Evolutionary conservation across 92 coral and sea anemone genomes (phyloP).

Genomic region (Umimayanthus kanabou): DNA sequence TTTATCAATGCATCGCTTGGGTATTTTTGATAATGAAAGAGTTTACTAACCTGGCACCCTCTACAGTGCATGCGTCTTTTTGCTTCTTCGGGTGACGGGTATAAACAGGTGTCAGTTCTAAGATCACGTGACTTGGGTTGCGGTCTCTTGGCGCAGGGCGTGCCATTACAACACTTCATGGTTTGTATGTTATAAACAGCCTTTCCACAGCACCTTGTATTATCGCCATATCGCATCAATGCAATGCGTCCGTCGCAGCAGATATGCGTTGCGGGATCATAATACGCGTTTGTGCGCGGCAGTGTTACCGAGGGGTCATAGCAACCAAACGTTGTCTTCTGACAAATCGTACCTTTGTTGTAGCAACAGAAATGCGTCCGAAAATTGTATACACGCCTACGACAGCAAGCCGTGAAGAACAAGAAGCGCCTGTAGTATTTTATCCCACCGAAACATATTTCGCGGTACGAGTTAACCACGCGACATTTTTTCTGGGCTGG

Average conservation of each 20-base stretch:
- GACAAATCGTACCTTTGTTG: neutral
- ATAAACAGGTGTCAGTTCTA: slow-evolving; percentile 21
- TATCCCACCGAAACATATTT: neutral
- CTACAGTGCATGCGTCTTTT: slow-evolving; percentile 23
- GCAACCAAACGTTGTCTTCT: neutral
- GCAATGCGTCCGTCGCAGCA: slow-evolving; percentile 22
- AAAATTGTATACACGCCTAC: neutral
- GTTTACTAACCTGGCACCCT: slow-evolving; percentile 18
- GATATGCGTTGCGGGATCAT: slow-evolving; percentile 36
- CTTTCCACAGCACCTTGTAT: slow-evolving; percentile 26
- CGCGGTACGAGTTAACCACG: neutral
- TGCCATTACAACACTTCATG: slow-evolving; percentile 21
- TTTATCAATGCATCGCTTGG: neutral
- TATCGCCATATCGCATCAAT: slow-evolving; percentile 1
- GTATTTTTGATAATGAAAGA: too few species aligned
- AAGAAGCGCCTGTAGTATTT: neutral
- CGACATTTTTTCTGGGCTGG: neutral
- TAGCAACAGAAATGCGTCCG: slow-evolving; percentile 23
- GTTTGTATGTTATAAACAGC: slow-evolving; percentile 17
- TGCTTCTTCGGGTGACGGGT: slow-evolving; percentile 28
- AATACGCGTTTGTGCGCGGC: slow-evolving; percentile 10
- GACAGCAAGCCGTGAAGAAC: neutral
- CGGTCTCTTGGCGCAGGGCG: slow-evolving; percentile 25
- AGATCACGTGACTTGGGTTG: slow-evolving; percentile 37
- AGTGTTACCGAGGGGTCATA: neutral